A percentile compares a stretch with the other conserved stretches of the same genome.
phyloP scores from a whole-genome alignment of 2,888 invertebrate species.

The Ormyrus pomaceus region DNA sequence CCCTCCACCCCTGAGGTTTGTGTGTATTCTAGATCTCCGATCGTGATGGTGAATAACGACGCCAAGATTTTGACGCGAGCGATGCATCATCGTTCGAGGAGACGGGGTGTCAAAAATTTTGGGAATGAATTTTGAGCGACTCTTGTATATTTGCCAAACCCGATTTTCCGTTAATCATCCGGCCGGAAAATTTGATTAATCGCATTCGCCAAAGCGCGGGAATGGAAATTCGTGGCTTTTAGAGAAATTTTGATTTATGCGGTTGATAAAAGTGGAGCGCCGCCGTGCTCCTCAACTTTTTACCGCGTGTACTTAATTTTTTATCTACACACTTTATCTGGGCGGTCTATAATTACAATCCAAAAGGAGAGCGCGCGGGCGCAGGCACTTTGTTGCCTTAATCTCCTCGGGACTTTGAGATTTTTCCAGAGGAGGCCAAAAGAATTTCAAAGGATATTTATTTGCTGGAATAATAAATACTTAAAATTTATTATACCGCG shows the following conservation, averaged over 20 bases:
- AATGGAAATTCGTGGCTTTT: neutral
- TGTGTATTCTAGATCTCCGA: neutral
- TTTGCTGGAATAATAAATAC: too few species aligned
- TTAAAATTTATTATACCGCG: too few species aligned
- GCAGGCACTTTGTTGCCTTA: too few species aligned
- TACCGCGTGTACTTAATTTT: too few species aligned
- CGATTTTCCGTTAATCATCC: neutral
- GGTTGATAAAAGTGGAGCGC: neutral
- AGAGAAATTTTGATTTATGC: neutral
- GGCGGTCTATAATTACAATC: too few species aligned
- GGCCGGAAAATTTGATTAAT: neutral
- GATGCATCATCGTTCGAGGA: slow-evolving; percentile 14
- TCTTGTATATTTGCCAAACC: neutral
- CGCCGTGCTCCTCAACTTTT: too few species aligned
- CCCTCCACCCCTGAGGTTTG: neutral
- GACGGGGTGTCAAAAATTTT: neutral
- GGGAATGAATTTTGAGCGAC: slow-evolving; percentile 13
- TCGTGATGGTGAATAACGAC: slow-evolving; percentile 17
- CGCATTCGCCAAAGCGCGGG: neutral
- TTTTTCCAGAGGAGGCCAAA: too few species aligned
- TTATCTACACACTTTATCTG: too few species aligned
- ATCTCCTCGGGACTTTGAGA: too few species aligned
- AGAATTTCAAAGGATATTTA: too few species aligned
- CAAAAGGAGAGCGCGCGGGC: too few species aligned
- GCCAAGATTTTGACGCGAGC: neutral